Percentiles rank a stretch among this genome's conserved stretches.
phyloP scores from a whole-genome alignment of 2,113 vertebrate species.

The Phocoena phocoena region DNA sequence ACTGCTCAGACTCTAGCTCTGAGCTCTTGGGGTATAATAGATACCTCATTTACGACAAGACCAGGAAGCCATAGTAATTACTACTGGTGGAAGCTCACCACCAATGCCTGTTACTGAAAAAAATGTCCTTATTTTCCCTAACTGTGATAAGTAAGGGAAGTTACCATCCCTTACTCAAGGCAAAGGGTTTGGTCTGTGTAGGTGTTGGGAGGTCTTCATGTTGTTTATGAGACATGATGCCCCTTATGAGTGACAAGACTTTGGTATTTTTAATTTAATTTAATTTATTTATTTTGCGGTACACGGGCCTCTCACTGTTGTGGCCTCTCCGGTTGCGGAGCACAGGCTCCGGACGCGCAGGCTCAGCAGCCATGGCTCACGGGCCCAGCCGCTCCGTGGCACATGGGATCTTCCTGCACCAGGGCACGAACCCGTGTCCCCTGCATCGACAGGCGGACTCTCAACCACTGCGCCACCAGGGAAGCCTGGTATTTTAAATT shows the following conservation, averaged over 20 bases:
- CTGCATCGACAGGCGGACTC: no score
- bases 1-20: slow-evolving; percentile 56
- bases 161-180: not conserved
- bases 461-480: no score
- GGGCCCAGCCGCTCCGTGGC: no score
- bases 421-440: no score
- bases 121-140: not conserved
- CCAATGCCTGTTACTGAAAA: not conserved
- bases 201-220: not conserved
- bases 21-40: slow-evolving; percentile 38
- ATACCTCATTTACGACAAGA: slow-evolving; percentile 36
- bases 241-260: not conserved
- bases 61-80: not conserved
- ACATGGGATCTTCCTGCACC: no score
- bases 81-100: not conserved
- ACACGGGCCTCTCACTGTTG: no score
- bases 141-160: not conserved
- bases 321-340: no score
- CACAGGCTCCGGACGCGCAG: no score
- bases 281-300: no score
- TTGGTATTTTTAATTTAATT: not conserved
- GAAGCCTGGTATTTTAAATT: not conserved
- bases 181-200: not conserved
- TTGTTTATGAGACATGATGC: not conserved
- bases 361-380: no score